Percentiles rank a stretch among this genome's conserved stretches.
Conservation (phyloP, 1,140 invertebrate species). For the Papilio polytes region DNA sequence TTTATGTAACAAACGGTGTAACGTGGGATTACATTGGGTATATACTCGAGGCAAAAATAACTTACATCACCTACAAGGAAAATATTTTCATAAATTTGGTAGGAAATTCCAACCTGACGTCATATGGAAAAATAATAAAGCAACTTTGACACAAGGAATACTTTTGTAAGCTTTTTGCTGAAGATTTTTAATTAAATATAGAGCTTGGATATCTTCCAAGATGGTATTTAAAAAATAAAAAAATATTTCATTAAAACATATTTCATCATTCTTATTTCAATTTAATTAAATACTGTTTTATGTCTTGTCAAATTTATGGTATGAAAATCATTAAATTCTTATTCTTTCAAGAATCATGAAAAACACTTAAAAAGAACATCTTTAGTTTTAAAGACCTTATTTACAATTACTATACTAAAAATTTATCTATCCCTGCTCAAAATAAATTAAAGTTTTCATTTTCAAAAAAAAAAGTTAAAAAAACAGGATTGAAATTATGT, state of each 20-base stretch:
- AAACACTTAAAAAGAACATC: no score
- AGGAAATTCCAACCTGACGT: background rate
- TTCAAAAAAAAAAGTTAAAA: background rate
- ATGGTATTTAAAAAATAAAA: no score
- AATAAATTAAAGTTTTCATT: background rate
- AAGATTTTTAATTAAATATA: conserved; percentile 17
- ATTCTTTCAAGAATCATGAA: background rate
- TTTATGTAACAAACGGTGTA: background rate
- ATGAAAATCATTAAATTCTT: background rate
- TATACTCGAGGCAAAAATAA: background rate
- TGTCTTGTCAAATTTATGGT: background rate
- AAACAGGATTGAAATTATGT: background rate
- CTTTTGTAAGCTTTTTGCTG: background rate
- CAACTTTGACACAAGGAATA: conserved; percentile 4
- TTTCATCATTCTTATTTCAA: background rate
- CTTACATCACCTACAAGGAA: background rate
- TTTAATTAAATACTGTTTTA: background rate
- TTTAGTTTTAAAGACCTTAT: no score
- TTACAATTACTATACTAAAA: no score
- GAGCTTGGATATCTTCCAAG: no score
- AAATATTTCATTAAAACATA: background rate
- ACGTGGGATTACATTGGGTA: background rate
- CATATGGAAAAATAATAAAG: conserved; percentile 11
- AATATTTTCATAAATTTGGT: conserved; percentile 24
- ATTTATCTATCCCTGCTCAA: no score